phyloP scores from a whole-genome alignment of 1,140 invertebrate genomes.

The Aphis craccivora region DNA sequence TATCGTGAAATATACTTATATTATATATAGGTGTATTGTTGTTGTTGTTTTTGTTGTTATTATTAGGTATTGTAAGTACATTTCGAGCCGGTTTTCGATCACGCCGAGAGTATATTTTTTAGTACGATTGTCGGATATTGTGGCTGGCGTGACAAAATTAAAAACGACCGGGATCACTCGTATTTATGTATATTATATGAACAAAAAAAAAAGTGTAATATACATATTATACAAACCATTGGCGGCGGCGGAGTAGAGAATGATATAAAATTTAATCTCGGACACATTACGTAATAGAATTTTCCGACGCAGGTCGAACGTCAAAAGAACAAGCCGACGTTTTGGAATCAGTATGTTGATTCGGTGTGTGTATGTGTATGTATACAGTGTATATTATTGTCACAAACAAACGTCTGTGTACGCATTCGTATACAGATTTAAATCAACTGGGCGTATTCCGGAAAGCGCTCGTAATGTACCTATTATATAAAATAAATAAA shows the following conservation, averaged over 20 bases:
- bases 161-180: not conserved
- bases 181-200: not conserved
- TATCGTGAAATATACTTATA: not conserved
- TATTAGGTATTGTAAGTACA: not conserved
- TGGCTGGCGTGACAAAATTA: not conserved
- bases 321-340: not conserved
- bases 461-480: not conserved
- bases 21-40: not conserved
- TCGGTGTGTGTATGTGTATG: not conserved
- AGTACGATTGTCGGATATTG: not conserved
- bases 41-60: not conserved
- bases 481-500: not conserved
- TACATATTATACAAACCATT: not conserved
- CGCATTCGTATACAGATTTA: not conserved
- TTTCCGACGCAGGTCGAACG: not conserved
- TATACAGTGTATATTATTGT: not conserved
- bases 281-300: not conserved
- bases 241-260: not conserved
- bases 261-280: not conserved
- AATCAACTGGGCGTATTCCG: not conserved
- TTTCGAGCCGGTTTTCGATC: not conserved
- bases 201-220: not conserved
- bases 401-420: not conserved
- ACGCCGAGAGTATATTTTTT: not conserved
- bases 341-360: not conserved